Conservation (phyloP, 2,888 invertebrate species). For the Orgyia antiqua region DNA sequence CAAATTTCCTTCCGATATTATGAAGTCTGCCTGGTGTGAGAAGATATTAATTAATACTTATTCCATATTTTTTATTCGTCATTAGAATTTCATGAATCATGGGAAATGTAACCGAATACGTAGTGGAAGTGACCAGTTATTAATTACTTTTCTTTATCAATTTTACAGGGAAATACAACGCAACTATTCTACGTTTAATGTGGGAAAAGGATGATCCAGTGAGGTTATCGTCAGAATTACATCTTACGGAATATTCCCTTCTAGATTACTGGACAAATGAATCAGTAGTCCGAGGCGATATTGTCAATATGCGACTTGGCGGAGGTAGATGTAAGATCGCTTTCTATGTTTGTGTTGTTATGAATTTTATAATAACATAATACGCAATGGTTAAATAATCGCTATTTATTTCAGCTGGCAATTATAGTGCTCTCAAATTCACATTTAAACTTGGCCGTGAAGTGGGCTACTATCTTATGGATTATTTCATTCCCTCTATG, state of each 20-base stretch:
- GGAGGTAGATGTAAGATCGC: slow-evolving; percentile 80
- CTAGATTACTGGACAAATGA: slow-evolving; percentile 84
- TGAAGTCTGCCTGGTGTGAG: too few species aligned
- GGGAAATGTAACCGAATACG: slow-evolving; percentile 5
- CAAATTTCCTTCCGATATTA: too few species aligned
- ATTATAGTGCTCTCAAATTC: slow-evolving; percentile 88
- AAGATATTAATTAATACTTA: too few species aligned
- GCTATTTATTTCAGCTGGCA: slow-evolving; percentile 81
- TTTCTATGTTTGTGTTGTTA: slow-evolving; percentile 34
- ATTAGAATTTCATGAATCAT: background rate
- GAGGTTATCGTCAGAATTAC: slow-evolving; percentile 85
- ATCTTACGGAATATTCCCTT: slow-evolving; percentile 88
- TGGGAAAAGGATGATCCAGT: slow-evolving; percentile 88
- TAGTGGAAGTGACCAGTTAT: background rate
- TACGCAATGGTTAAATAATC: slow-evolving; percentile 4
- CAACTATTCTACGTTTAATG: slow-evolving; percentile 83
- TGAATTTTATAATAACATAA: slow-evolving; percentile 6
- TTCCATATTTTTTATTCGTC: too few species aligned
- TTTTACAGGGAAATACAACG: slow-evolving; percentile 88
- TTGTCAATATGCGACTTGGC: slow-evolving; percentile 82
- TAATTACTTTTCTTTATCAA: too few species aligned
- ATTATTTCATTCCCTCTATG: slow-evolving; percentile 92
- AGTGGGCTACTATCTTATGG: slow-evolving; percentile 92
- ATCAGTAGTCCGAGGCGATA: slow-evolving; percentile 82
- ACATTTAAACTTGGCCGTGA: slow-evolving; percentile 88